Evolutionary conservation across 2,797 vertebrate genomes (phyloP).

Genomic region (Peromyscus melanophrys): DNA sequence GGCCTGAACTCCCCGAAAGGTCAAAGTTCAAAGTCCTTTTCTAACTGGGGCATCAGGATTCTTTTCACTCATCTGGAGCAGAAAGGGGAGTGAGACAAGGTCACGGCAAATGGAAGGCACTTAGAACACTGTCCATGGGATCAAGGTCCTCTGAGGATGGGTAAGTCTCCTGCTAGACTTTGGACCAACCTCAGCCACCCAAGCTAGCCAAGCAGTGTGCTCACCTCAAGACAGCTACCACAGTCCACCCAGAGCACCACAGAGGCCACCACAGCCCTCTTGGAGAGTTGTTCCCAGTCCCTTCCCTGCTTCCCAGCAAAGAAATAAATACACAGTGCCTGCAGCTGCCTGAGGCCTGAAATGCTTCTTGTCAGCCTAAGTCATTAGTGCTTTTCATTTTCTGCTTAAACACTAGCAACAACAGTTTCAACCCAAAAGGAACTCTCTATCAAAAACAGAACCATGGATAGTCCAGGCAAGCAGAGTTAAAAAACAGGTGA

Average conservation of each 20-base stretch:
- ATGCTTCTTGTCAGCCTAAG: background rate
- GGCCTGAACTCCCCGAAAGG: background rate
- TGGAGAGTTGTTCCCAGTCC: background rate
- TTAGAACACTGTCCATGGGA: background rate
- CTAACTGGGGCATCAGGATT: background rate
- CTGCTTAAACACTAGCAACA: background rate
- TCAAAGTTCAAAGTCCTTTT: conserved; percentile 41
- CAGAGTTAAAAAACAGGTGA: background rate
- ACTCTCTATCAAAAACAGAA: background rate
- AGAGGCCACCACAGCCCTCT: background rate
- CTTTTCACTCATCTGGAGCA: background rate
- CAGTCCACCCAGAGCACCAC: background rate
- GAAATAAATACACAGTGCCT: background rate
- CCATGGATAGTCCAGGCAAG: background rate
- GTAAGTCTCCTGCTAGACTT: background rate
- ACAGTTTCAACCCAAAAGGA: background rate
- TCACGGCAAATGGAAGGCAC: background rate
- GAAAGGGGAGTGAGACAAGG: background rate
- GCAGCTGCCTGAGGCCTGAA: background rate
- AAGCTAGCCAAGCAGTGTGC: background rate
- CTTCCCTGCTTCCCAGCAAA: background rate
- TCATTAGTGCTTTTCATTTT: background rate
- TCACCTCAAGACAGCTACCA: background rate
- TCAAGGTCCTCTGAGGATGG: background rate
- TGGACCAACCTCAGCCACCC: background rate